These are phyloP conservation scores for Bothrops jararaca DNA, from an alignment of 2,113 vertebrate species.

Conservation along the genomic window DNA sequence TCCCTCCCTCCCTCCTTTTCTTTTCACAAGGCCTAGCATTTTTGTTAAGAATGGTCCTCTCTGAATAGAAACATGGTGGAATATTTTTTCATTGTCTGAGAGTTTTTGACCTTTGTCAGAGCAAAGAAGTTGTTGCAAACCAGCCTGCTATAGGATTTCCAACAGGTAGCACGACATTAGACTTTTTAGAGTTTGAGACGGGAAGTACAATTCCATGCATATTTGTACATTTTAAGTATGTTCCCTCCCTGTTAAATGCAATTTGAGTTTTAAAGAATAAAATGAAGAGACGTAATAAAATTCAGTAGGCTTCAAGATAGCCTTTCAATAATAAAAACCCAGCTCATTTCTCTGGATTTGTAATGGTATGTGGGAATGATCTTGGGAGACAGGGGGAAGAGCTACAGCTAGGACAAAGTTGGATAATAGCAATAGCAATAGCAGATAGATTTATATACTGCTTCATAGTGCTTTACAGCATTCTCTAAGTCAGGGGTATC, in stretches of 20 bases:
- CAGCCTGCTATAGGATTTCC: conserved; percentile 63
- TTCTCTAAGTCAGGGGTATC: too few species aligned
- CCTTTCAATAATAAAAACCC: conserved; percentile 64
- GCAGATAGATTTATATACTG: background rate
- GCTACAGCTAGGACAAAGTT: background rate
- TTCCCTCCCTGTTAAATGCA: conserved; percentile 48
- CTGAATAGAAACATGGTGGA: conserved; percentile 74
- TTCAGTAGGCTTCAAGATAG: conserved; percentile 52
- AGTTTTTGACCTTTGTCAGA: conserved; percentile 67
- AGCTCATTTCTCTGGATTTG: conserved; percentile 47
- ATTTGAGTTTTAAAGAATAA: conserved; percentile 25
- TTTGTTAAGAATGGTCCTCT: conserved; percentile 71
- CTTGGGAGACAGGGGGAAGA: background rate
- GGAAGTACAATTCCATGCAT: conserved; percentile 52
- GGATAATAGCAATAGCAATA: background rate
- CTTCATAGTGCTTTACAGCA: background rate
- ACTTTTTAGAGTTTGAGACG: conserved; percentile 68
- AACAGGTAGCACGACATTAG: conserved; percentile 66
- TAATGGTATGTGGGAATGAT: background rate
- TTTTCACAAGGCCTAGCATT: conserved; percentile 61
- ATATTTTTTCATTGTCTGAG: conserved; percentile 75
- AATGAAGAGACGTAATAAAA: conserved; percentile 48
- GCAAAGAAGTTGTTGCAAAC: conserved; percentile 71
- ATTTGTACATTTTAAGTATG: conserved; percentile 12
- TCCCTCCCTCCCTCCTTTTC: conserved; percentile 23